Conservation (phyloP, 1,140 invertebrate species). For the Pararge aegeria region DNA sequence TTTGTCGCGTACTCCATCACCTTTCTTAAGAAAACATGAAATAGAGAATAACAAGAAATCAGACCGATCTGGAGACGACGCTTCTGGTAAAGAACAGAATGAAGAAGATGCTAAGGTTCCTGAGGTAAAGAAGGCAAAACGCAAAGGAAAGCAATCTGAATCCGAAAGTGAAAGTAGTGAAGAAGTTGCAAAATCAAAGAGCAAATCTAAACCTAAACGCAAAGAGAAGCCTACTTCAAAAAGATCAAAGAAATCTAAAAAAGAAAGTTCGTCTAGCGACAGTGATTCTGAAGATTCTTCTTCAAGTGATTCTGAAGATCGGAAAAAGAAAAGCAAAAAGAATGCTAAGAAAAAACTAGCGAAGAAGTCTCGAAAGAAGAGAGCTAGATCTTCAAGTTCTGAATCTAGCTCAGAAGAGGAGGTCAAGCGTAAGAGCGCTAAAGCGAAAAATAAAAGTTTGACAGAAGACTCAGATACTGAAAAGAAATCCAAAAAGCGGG, state of each 20-base stretch:
- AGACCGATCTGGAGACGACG: slow-evolving; percentile 66
- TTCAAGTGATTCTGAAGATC: slow-evolving; percentile 82
- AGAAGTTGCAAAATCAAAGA: slow-evolving; percentile 68
- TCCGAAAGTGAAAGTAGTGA: slow-evolving; percentile 73
- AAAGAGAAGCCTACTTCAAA: slow-evolving; percentile 74
- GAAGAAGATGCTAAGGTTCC: slow-evolving; percentile 54
- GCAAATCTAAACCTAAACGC: slow-evolving; percentile 73
- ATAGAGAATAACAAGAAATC: slow-evolving; percentile 79
- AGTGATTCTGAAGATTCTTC: slow-evolving; percentile 82
- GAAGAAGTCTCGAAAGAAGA: slow-evolving; percentile 75
- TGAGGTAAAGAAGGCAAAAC: slow-evolving; percentile 63
- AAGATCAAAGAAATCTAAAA: slow-evolving; percentile 77
- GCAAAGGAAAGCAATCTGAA: slow-evolving; percentile 63
- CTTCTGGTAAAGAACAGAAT: slow-evolving; percentile 62
- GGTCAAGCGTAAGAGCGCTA: slow-evolving; percentile 79
- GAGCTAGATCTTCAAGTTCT: slow-evolving; percentile 78
- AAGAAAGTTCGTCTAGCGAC: slow-evolving; percentile 75
- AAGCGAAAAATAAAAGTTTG: slow-evolving; percentile 74
- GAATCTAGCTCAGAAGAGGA: slow-evolving; percentile 83
- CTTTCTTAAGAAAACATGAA: slow-evolving; percentile 89
- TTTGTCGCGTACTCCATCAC: slow-evolving; percentile 88
- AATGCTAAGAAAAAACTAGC: slow-evolving; percentile 71
- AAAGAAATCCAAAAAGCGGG: slow-evolving; percentile 66
- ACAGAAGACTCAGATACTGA: slow-evolving; percentile 68
- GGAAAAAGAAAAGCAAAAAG: slow-evolving; percentile 81